A percentile compares a stretch with the other conserved stretches of the same genome.
Evolutionary conservation across 2,113 vertebrate species (phyloP).

Genomic region (human): GRCh38 chr13:42194501-42195000

Average conservation of each 20-base stretch:
- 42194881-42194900: slow-evolving; percentile 87
- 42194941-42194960: slow-evolving; percentile 91
- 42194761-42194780: slow-evolving; percentile 3
- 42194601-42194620: background rate
- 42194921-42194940: slow-evolving; percentile 87
- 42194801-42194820: background rate
- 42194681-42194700: background rate
- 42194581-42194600: background rate
- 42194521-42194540: background rate
- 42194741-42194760: background rate
- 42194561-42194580: background rate
- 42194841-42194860: slow-evolving; percentile 14
- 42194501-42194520: background rate
- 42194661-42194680: background rate
- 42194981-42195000: slow-evolving; percentile 97
- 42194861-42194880: slow-evolving; percentile 65
- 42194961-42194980: slow-evolving; percentile 94
- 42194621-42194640: background rate
- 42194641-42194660: background rate
- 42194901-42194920: slow-evolving; percentile 90
- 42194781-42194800: background rate
- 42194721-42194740: background rate
- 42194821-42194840: background rate
- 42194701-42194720: background rate
- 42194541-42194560: background rate